Conservation (phyloP, 2,888 invertebrate genomes). For the Spilosoma lubricipeda region DNA sequence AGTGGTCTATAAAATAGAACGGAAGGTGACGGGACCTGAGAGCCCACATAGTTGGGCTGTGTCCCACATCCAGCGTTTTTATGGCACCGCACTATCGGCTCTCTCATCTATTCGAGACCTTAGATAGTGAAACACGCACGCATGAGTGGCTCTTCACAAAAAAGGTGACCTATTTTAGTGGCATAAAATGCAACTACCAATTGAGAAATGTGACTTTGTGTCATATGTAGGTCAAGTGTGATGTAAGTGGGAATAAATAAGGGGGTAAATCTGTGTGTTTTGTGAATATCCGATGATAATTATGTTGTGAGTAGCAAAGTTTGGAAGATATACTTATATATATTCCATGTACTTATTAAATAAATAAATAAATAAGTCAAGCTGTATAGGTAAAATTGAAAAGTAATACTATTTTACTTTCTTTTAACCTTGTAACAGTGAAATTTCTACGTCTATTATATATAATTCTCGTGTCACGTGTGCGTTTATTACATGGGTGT, state of each 20-base stretch:
- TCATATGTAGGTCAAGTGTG: conserved; percentile 51
- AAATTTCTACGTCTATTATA: neutral
- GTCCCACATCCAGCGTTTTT: conserved; percentile 80
- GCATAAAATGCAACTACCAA: conserved; percentile 65
- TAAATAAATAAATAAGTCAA: no score
- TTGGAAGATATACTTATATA: neutral
- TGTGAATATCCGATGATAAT: conserved; percentile 22
- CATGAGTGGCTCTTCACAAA: conserved; percentile 70
- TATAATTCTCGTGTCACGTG: no score
- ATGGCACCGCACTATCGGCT: conserved; percentile 81
- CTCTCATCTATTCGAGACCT: conserved; percentile 78
- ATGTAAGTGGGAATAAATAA: conserved; percentile 39
- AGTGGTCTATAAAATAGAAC: conserved; percentile 75
- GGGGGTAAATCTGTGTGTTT: conserved; percentile 28
- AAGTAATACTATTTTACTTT: neutral
- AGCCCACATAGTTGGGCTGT: conserved; percentile 62
- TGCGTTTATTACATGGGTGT: no score
- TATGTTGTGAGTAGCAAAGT: neutral
- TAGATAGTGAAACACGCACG: conserved; percentile 80
- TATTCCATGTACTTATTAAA: no score
- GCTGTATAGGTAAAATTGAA: neutral
- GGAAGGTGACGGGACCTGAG: conserved; percentile 69
- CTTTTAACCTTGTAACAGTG: neutral
- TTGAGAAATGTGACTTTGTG: conserved; percentile 55
- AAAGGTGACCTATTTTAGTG: conserved; percentile 73